Evolutionary conservation across 2,888 invertebrate species (phyloP).

Genomic region (Drosophila hamatofila): DNA sequence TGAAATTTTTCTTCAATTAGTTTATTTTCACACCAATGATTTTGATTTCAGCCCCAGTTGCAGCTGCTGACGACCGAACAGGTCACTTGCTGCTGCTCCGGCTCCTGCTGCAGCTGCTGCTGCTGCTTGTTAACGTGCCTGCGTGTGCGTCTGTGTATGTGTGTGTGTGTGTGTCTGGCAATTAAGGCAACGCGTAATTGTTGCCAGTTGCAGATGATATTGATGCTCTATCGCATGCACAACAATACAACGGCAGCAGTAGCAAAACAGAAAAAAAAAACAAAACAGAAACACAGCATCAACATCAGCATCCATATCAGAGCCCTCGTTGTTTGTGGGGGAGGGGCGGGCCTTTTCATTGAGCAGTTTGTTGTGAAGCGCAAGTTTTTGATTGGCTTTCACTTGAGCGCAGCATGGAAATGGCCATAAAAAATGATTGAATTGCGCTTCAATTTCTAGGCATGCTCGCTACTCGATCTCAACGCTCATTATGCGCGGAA

Average conservation of each 20-base stretch:
- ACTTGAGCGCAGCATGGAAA: conserved; percentile 46
- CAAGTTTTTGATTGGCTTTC: conserved; percentile 75
- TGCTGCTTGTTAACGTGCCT: conserved; percentile 51
- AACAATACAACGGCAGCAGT: conserved; percentile 14
- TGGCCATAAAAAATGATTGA: conserved; percentile 70
- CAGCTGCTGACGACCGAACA: conserved; percentile 22
- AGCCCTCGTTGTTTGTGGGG: conserved; percentile 38
- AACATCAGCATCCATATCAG: conserved; percentile 28
- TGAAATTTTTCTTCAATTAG: conserved; percentile 81
- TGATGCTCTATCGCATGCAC: conserved; percentile 55
- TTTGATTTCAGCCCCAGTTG: conserved; percentile 68
- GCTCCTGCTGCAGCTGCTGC: conserved; percentile 12
- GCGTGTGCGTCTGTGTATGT: conserved; percentile 21
- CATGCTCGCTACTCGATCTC: conserved; percentile 11
- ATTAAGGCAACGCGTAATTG: conserved; percentile 79
- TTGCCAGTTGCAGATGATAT: conserved; percentile 78
- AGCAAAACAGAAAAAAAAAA: neutral
- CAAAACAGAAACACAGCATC: neutral
- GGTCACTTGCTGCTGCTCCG: conserved; percentile 34
- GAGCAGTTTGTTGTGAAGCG: conserved; percentile 72
- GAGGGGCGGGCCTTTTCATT: conserved; percentile 43
- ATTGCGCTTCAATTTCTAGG: conserved; percentile 64
- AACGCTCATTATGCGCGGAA: conserved; percentile 48
- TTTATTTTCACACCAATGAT: conserved; percentile 81
- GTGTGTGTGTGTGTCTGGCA: conserved; percentile 51